A percentile compares a stretch with the other conserved stretches of the same genome.
Evolutionary conservation across 2,113 vertebrate species (phyloP).

Genomic region (Blennius ocellaris): DNA sequence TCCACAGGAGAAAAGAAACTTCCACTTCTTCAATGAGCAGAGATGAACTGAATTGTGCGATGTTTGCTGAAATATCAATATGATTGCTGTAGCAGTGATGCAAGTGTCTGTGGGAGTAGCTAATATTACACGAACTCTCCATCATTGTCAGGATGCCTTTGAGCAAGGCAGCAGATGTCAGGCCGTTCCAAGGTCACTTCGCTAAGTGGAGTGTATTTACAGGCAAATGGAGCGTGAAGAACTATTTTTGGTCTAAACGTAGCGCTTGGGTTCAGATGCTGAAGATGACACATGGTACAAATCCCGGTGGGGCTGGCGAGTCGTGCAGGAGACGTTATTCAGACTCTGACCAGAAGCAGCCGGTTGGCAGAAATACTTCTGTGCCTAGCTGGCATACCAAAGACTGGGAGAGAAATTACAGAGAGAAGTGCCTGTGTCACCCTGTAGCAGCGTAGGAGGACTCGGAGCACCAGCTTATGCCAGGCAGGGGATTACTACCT

Average conservation of each 20-base stretch:
- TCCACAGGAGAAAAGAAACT: conserved; percentile 23
- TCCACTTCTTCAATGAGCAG: conserved; percentile 35
- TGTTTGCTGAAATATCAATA: conserved; percentile 48
- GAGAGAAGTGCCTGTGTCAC: conserved; percentile 36
- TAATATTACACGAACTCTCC: conserved; percentile 28
- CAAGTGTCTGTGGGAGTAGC: conserved; percentile 20
- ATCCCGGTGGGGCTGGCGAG: conserved; percentile 11
- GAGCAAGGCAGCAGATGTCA: conserved; percentile 64
- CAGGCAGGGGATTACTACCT: conserved; percentile 73
- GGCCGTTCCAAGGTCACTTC: conserved; percentile 45
- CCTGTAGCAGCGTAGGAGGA: conserved; percentile 60
- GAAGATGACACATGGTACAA: conserved; percentile 26
- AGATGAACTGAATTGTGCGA: conserved; percentile 28
- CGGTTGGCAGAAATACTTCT: conserved; percentile 28
- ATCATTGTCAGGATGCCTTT: conserved; percentile 53
- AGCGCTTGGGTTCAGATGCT: conserved; percentile 23
- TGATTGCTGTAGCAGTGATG: conserved; percentile 2
- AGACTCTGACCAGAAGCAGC: conserved; percentile 28
- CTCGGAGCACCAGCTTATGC: conserved; percentile 54
- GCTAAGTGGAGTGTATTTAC: conserved; percentile 35
- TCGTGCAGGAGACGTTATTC: conserved; percentile 16
- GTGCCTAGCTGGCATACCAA: conserved; percentile 22
- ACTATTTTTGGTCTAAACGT: conserved; percentile 21
- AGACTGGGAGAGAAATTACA: conserved; percentile 29
- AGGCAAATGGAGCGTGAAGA: conserved; percentile 46